Evolutionary conservation across 2,113 vertebrate species (phyloP), one percentile per base, ranked within the genome.

Genomic region (Eidolon helvum): DNA sequence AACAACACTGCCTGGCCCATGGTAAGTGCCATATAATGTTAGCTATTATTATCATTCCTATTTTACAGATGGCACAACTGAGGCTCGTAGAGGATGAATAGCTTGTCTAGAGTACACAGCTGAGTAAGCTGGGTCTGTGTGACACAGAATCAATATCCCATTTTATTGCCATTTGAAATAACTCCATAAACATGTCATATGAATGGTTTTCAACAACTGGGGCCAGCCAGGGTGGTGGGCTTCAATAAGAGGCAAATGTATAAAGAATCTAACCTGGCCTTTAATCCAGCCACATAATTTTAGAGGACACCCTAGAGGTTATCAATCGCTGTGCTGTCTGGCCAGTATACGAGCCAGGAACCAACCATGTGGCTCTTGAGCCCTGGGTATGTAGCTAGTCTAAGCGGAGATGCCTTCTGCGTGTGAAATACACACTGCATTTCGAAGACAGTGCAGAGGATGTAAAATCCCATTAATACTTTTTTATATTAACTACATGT

Each of bases 161-260:
- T 75, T 61, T 65, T 50, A n/a, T 61, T 45, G 75, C 15, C 66
- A 61, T 43, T 61, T 26, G 75, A 71, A 66, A 48, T 22, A 38
- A 74, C 4, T 77, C 53, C 40, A 22, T 15, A 24, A 53, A 15
- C 3, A 4, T 65, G n/a, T 43, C 61, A 24, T 28, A 38, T 45
- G 53, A 38, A 72, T 12, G 69, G 10, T 35, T 78, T 94, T 33
- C 75, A 50, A 61, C 30, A 38, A 0, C 33, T 45, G 61, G 84
- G 55, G 48, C 35, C 50, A 50, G 28, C 28, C 35, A 22, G 59
- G 33, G 14, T 38, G 26, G 5, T 9, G n/a, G 24, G 33, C 3
- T 19, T 35, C 26, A 1, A n/a, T n/a, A 12, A 7, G 7, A 24
- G 80, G 26, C n/a, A 45, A n/a, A 11, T 0, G 10, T 14, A 0